Evolutionary conservation across 2,113 vertebrate species (phyloP).

Genomic region (human (Homo sapiens)): DNA sequence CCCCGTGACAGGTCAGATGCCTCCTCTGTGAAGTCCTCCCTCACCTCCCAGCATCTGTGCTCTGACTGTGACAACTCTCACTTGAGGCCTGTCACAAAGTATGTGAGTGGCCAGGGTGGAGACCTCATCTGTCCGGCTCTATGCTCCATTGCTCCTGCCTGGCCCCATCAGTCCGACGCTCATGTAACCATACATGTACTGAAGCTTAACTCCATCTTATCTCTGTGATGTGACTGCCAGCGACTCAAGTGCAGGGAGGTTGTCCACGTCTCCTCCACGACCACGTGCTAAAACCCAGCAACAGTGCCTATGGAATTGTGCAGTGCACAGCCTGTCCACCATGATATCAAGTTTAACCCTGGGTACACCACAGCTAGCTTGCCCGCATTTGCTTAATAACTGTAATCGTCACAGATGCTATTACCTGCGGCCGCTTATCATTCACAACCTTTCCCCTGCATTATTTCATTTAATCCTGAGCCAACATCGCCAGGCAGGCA

Average conservation of each 20-base stretch:
- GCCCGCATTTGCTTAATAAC: background rate
- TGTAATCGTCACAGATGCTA: background rate
- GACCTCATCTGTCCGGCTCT: background rate
- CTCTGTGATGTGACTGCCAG: background rate
- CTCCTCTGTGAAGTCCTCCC: background rate
- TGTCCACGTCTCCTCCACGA: accelerated
- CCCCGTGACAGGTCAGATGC: background rate
- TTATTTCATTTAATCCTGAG: background rate
- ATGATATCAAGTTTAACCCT: background rate
- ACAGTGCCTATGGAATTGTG: background rate
- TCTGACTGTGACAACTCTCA: background rate
- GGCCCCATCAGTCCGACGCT: background rate
- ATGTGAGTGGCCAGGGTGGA: background rate
- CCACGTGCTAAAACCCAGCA: background rate
- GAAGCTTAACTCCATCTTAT: background rate
- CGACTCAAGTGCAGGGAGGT: background rate
- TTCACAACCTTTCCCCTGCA: background rate
- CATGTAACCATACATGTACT: background rate
- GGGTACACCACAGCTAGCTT: background rate
- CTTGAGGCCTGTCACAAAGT: background rate
- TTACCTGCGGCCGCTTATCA: background rate
- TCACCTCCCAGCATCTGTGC: background rate
- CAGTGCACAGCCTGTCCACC: background rate
- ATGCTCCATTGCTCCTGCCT: accelerated
- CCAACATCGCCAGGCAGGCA: background rate